Evolutionary conservation across 2,888 invertebrate genomes (phyloP).

Genomic region (Emmelina monodactyla): DNA sequence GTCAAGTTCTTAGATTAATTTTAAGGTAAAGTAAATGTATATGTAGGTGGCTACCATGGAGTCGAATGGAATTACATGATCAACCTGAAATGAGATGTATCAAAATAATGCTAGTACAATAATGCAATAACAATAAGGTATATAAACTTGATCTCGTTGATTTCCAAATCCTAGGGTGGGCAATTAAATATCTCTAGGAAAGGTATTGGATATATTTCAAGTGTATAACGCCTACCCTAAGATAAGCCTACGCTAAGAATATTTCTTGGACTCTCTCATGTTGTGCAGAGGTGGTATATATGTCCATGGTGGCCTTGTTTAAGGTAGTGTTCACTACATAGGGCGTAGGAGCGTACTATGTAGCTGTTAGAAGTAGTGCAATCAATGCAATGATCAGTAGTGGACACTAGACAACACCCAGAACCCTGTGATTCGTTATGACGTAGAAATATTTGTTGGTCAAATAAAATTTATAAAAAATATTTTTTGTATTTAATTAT

Average conservation of each 20-base stretch:
- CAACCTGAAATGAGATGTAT: slow-evolving; percentile 11
- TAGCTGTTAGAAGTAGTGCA: background rate
- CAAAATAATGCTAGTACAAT: no score
- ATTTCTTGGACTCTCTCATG: no score
- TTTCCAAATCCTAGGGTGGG: no score
- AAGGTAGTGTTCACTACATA: slow-evolving; percentile 12
- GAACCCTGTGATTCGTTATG: slow-evolving; percentile 62
- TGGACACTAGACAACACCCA: slow-evolving; percentile 22
- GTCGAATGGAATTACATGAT: background rate
- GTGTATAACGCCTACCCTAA: background rate
- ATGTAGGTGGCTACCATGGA: background rate
- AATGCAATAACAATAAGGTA: no score
- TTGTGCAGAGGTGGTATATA: no score
- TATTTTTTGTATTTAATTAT: no score
- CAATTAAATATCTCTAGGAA: no score
- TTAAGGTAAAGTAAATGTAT: slow-evolving; percentile 11
- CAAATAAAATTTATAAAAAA: slow-evolving; percentile 47
- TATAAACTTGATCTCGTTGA: no score
- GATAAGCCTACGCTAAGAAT: no score
- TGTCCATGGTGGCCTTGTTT: no score
- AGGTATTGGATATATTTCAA: background rate
- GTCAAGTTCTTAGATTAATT: slow-evolving; percentile 30
- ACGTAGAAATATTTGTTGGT: slow-evolving; percentile 49
- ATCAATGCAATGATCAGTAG: background rate
- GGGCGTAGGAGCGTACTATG: background rate